Conservation (phyloP, 2,797 vertebrate species). For the Anguilla pacifica region DNA sequence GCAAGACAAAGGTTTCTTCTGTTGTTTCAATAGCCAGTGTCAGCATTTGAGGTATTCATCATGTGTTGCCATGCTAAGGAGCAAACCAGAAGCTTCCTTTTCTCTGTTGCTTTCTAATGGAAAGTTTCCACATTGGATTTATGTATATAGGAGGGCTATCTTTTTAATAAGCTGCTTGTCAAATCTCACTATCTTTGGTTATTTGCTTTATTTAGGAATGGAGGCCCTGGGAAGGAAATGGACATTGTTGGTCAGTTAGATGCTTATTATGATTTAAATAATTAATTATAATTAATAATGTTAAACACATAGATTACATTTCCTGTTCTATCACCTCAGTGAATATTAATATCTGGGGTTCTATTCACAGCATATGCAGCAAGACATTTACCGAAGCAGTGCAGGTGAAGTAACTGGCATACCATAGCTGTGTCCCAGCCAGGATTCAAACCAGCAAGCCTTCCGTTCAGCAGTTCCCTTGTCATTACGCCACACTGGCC, state of each 20-base stretch:
- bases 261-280: neutral
- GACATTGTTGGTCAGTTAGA: neutral
- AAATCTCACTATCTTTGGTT: neutral
- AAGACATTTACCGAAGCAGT: neutral
- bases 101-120: neutral
- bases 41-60: slow-evolving; percentile 53
- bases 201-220: neutral
- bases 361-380: neutral
- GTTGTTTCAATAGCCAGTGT: slow-evolving; percentile 68
- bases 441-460: neutral
- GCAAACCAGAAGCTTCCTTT: neutral
- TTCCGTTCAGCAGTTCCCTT: neutral
- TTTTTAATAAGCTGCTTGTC: neutral
- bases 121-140: neutral
- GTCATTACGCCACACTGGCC: neutral
- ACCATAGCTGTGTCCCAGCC: neutral
- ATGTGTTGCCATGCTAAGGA: slow-evolving; percentile 39
- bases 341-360: neutral
- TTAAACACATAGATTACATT: neutral
- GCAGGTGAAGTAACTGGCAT: neutral
- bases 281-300: neutral
- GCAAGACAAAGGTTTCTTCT: slow-evolving; percentile 73
- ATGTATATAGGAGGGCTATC: neutral
- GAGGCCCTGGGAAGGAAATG: neutral
- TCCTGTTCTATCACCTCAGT: neutral